Percentiles rank a stretch among this genome's conserved stretches.
Conservation (phyloP, 2,797 vertebrate species). For the Hyperoplus immaculatus region DNA sequence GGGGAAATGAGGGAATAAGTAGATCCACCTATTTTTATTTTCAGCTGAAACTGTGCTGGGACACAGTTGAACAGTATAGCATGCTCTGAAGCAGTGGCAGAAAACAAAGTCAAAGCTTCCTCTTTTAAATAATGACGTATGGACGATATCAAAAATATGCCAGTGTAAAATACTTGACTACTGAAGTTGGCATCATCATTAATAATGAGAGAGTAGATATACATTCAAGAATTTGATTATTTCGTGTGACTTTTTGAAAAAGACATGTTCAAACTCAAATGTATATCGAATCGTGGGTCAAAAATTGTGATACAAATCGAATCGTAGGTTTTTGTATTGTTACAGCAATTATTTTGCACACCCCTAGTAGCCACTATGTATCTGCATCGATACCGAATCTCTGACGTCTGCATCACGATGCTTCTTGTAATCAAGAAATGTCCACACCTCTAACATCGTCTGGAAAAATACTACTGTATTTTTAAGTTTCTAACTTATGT, state of each 20-base stretch:
- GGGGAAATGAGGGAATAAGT: constrained; percentile 63
- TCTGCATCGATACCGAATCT: too few relatives aligned
- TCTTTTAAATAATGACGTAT: constrained; percentile 3
- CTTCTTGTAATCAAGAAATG: too few relatives aligned
- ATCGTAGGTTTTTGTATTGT: too few relatives aligned
- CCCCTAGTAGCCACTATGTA: too few relatives aligned
- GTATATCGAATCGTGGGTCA: too few relatives aligned
- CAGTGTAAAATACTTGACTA: constrained; percentile 2
- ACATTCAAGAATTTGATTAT: background rate
- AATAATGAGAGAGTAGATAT: background rate
- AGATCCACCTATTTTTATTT: constrained; percentile 68
- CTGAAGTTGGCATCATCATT: constrained; percentile 1
- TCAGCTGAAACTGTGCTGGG: constrained; percentile 45
- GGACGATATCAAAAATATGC: constrained; percentile 17
- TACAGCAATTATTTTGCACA: too few relatives aligned
- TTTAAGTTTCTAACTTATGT: background rate
- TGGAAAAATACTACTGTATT: background rate
- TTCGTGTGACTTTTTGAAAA: background rate
- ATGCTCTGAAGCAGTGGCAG: constrained; percentile 12
- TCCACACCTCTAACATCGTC: too few relatives aligned
- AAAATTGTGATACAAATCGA: too few relatives aligned
- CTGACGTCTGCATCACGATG: too few relatives aligned
- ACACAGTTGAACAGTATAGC: constrained; percentile 16
- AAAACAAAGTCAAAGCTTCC: background rate
- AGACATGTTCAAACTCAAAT: background rate